phyloP scores from a whole-genome alignment of 2,888 invertebrate species.

The Lapara coniferarum region DNA sequence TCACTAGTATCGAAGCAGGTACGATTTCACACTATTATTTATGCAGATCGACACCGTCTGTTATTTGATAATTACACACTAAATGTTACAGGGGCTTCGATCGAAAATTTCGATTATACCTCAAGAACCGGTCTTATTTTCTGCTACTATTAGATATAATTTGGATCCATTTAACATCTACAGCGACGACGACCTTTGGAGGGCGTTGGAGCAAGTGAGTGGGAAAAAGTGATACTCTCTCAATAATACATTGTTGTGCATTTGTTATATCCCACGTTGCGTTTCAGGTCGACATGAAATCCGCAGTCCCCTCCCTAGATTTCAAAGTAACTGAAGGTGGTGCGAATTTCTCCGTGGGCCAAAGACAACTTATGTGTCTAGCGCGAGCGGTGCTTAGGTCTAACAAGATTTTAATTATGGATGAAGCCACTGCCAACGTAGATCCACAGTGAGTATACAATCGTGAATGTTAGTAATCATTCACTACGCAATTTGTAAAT shows the following conservation, averaged over 20 bases:
- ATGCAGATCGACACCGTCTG: background rate
- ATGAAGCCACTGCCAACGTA: constrained; percentile 97
- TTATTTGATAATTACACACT: constrained; percentile 25
- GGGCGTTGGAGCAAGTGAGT: constrained; percentile 86
- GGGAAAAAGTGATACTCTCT: constrained; percentile 31
- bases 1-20: constrained; percentile 82
- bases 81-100: constrained; percentile 81
- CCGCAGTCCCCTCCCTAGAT: constrained; percentile 86
- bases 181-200: constrained; percentile 87
- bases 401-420: constrained; percentile 93
- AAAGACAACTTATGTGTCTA: constrained; percentile 94
- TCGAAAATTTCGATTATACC: constrained; percentile 87
- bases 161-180: constrained; percentile 90
- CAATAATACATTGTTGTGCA: background rate
- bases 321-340: constrained; percentile 89
- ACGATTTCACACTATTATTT: constrained; percentile 34
- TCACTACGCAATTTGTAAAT: constrained; percentile 18
- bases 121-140: constrained; percentile 93
- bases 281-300: constrained; percentile 88
- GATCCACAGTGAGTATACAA: constrained; percentile 87
- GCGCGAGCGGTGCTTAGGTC: constrained; percentile 93
- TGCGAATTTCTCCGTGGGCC: constrained; percentile 94
- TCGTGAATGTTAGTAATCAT: constrained; percentile 7
- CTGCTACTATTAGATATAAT: constrained; percentile 86
- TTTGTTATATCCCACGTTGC: background rate